These are phyloP conservation scores for Mesoligia furuncula DNA, from an alignment of 2,888 invertebrate genomes.

Conservation along the genomic window DNA sequence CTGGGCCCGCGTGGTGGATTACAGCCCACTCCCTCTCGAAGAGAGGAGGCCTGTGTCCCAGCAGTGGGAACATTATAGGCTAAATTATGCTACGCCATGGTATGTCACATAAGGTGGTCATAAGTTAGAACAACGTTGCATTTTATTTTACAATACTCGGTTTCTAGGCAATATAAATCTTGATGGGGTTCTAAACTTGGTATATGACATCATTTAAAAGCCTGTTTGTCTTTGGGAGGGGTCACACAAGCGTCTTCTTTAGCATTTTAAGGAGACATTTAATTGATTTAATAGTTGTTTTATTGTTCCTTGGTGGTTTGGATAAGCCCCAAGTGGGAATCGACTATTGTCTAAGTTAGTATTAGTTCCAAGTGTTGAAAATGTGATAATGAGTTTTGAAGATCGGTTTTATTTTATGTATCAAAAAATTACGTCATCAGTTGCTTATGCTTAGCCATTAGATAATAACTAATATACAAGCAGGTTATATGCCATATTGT, in stretches of 20 bases:
- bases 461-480: background rate
- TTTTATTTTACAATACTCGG: background rate
- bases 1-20: background rate
- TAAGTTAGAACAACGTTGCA: background rate
- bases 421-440: background rate
- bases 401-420: background rate
- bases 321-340: conserved; percentile 4
- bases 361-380: background rate
- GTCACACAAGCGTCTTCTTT: conserved; percentile 23
- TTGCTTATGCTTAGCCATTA: too few species aligned
- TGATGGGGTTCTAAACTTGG: conserved; percentile 38
- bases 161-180: conserved; percentile 31
- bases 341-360: background rate
- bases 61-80: background rate
- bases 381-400: background rate
- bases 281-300: conserved; percentile 17
- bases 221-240: conserved; percentile 34
- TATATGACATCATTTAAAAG: conserved; percentile 53
- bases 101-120: background rate
- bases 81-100: background rate
- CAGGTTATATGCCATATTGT: background rate
- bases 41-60: background rate
- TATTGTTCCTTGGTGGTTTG: background rate
- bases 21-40: background rate
- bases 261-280: conserved; percentile 34